Percentiles rank a stretch among this genome's conserved stretches.
These are phyloP conservation scores for Sylvia borin DNA, from an alignment of 2,797 vertebrate species.

Conservation along the genomic window DNA sequence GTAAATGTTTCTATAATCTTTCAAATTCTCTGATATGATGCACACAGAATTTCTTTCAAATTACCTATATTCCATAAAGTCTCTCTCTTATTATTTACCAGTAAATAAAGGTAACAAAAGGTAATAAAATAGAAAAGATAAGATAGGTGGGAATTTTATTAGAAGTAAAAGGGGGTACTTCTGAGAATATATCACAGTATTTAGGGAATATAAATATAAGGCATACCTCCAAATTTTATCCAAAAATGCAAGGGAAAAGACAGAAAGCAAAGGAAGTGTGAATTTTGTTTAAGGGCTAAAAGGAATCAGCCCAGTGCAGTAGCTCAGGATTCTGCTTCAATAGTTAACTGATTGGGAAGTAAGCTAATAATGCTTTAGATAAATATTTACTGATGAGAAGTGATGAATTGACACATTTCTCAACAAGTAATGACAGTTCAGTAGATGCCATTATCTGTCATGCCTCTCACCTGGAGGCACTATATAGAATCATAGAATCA, in stretches of 20 bases:
- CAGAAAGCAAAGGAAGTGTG: neutral
- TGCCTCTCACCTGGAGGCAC: neutral
- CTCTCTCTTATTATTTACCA: neutral
- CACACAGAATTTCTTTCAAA: neutral
- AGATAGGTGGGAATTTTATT: neutral
- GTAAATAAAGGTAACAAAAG: neutral
- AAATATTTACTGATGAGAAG: neutral
- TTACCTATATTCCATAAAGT: neutral
- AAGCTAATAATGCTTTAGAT: neutral
- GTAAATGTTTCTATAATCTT: conserved; percentile 18
- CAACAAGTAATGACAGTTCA: neutral
- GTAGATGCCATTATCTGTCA: neutral
- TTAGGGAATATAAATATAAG: neutral
- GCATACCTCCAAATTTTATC: neutral
- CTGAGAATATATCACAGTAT: neutral
- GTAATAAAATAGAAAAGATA: conserved; percentile 9
- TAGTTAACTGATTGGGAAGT: neutral
- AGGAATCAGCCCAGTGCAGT: neutral
- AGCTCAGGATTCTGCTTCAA: neutral
- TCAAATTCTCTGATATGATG: neutral
- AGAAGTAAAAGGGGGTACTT: neutral
- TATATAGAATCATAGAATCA: neutral
- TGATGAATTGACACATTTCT: neutral
- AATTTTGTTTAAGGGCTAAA: neutral
- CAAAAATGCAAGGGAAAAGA: neutral